phyloP scores from a whole-genome alignment of 2,113 vertebrate genomes.

The Oncorhynchus masou region DNA sequence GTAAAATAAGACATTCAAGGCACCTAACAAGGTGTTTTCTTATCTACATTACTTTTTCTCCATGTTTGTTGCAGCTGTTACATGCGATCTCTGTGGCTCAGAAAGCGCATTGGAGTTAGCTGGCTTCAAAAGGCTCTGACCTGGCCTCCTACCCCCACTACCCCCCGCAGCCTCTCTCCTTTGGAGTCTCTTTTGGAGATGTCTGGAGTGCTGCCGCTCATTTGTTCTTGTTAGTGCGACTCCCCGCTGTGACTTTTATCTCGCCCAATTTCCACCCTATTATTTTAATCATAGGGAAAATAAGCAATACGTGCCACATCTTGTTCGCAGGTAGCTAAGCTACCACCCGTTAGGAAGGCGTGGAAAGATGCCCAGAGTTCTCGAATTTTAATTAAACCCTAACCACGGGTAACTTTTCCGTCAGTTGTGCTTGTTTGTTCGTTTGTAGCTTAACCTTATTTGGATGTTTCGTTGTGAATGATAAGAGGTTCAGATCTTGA shows the following conservation, averaged over 20 bases:
- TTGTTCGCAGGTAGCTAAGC: slow-evolving; percentile 20
- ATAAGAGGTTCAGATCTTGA: neutral
- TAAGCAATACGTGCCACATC: slow-evolving; percentile 29
- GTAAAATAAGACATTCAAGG: no score
- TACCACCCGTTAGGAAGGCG: no score
- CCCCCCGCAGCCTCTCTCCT: slow-evolving; percentile 39
- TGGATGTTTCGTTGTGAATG: neutral
- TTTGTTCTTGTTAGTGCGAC: slow-evolving; percentile 50
- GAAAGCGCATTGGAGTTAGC: slow-evolving; percentile 4
- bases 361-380: neutral
- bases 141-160: slow-evolving; percentile 33
- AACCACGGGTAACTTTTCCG: neutral
- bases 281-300: slow-evolving; percentile 43
- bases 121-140: slow-evolving; percentile 36
- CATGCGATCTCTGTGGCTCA: neutral
- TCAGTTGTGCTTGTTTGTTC: neutral
- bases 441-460: neutral
- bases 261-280: slow-evolving; percentile 37
- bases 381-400: neutral
- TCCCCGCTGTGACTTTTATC: slow-evolving; percentile 50
- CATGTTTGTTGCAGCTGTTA: neutral
- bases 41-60: no score
- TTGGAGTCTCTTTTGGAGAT: slow-evolving; percentile 43
- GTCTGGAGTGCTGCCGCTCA: slow-evolving; percentile 44
- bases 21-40: no score